These are phyloP conservation scores for Dasysyrphus albostriatus DNA, from an alignment of 2,888 invertebrate genomes.

Conservation along the genomic window DNA sequence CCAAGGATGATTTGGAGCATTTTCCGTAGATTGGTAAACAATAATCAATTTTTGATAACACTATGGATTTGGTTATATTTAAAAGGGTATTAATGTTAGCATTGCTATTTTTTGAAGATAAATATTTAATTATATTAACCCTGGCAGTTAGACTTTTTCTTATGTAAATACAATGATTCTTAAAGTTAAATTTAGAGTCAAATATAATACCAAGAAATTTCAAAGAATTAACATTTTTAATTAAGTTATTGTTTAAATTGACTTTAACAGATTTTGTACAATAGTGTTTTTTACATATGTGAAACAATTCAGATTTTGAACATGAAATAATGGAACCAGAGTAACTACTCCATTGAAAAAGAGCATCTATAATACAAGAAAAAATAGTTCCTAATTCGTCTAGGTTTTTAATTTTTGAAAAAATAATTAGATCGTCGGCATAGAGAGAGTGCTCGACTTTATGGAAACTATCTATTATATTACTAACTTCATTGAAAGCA, in stretches of 20 bases:
- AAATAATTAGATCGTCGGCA: slow-evolving; percentile 24
- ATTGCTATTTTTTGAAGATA: slow-evolving; percentile 25
- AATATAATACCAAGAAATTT: slow-evolving; percentile 24
- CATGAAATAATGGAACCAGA: slow-evolving; percentile 1
- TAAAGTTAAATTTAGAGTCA: slow-evolving; percentile 24
- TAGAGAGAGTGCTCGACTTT: slow-evolving; percentile 9
- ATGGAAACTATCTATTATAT: slow-evolving; percentile 18
- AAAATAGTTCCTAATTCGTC: background rate
- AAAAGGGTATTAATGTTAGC: background rate
- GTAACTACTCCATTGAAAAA: background rate
- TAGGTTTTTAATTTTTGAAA: slow-evolving; percentile 1
- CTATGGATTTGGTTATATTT: slow-evolving; percentile 14
- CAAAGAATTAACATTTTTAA: slow-evolving; percentile 23
- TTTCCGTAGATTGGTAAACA: slow-evolving; percentile 39
- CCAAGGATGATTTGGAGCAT: slow-evolving; percentile 28
- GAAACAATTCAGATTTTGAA: slow-evolving; percentile 14
- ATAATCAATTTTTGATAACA: slow-evolving; percentile 43
- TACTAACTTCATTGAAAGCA: slow-evolving; percentile 53
- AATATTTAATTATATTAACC: slow-evolving; percentile 43
- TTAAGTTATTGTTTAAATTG: slow-evolving; percentile 22
- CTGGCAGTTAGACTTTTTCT: slow-evolving; percentile 33
- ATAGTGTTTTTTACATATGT: slow-evolving; percentile 21
- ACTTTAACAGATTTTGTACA: slow-evolving; percentile 14
- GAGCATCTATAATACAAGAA: background rate
- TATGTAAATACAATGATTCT: slow-evolving; percentile 2